A percentile compares a stretch with the other conserved stretches of the same genome.
These are phyloP conservation scores for Meta bourneti DNA, from an alignment of 2,888 invertebrate genomes.

Conservation along the genomic window DNA sequence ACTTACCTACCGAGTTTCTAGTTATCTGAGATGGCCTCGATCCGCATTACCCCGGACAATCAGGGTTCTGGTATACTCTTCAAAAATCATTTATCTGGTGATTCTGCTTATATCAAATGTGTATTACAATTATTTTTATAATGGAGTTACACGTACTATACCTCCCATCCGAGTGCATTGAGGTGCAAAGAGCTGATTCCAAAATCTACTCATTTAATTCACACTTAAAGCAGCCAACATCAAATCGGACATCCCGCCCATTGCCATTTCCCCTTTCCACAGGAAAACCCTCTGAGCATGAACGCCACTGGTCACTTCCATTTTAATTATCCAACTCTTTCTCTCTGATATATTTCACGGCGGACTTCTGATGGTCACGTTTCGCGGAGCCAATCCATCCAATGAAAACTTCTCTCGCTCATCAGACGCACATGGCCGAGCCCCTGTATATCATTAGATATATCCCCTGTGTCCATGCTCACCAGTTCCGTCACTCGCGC, in stretches of 20 bases:
- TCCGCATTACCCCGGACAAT: no score
- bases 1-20: no score
- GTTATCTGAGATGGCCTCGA: no score
- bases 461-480: background rate
- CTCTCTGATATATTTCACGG: slow-evolving; percentile 7
- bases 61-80: no score
- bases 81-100: no score
- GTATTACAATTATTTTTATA: no score
- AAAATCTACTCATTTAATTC: no score
- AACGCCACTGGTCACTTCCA: slow-evolving; percentile 12
- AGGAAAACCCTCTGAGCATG: slow-evolving; percentile 31
- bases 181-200: no score
- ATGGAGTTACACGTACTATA: no score
- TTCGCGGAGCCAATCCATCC: slow-evolving; percentile 29
- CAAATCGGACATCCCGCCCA: background rate
- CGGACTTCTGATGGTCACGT: slow-evolving; percentile 5
- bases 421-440: slow-evolving; percentile 36
- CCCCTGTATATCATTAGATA: slow-evolving; percentile 7
- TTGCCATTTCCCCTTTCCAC: background rate
- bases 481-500: slow-evolving; percentile 41
- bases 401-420: slow-evolving; percentile 30
- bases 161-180: no score
- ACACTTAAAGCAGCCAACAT: background rate
- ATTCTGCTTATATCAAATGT: no score
- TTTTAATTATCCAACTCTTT: slow-evolving; percentile 57